Conservation (phyloP, 2,113 vertebrate species). For the Phyllostomus hastatus region DNA sequence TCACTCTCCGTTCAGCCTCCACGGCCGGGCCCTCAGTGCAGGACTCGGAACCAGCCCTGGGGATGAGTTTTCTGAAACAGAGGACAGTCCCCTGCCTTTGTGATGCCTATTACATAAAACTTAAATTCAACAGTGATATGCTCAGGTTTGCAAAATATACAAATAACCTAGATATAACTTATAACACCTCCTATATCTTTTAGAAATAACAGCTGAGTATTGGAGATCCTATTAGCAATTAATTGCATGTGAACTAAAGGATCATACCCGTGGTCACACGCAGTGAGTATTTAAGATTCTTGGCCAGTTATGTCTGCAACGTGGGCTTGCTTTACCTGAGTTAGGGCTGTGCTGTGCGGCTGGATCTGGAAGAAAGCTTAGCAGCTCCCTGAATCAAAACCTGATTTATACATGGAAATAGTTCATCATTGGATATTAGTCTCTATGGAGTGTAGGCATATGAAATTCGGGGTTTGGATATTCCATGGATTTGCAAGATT, state of each 20-base stretch:
- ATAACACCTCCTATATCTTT: background rate
- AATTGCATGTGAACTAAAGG: background rate
- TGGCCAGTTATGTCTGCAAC: background rate
- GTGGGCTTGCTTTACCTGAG: background rate
- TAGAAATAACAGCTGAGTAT: background rate
- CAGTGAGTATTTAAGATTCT: background rate
- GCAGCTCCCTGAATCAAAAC: background rate
- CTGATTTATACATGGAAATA: background rate
- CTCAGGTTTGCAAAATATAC: background rate
- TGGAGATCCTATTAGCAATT: background rate
- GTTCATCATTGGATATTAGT: background rate
- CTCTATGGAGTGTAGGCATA: background rate
- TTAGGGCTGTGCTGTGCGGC: background rate
- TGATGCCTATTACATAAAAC: background rate
- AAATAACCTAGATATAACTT: background rate
- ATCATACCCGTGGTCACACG: background rate
- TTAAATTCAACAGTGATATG: background rate
- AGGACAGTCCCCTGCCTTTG: fast-evolving
- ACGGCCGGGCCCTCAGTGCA: too few relatives aligned
- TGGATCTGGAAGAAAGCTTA: background rate
- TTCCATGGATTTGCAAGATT: background rate
- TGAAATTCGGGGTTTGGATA: background rate
- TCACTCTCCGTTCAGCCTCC: too few relatives aligned
- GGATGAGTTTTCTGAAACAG: background rate
- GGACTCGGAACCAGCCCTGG: too few relatives aligned